Evolutionary conservation across 2,113 vertebrate genomes (phyloP), one percentile per base, ranked within the genome.

Genomic region (Heterotilapia buettikoferi): DNA sequence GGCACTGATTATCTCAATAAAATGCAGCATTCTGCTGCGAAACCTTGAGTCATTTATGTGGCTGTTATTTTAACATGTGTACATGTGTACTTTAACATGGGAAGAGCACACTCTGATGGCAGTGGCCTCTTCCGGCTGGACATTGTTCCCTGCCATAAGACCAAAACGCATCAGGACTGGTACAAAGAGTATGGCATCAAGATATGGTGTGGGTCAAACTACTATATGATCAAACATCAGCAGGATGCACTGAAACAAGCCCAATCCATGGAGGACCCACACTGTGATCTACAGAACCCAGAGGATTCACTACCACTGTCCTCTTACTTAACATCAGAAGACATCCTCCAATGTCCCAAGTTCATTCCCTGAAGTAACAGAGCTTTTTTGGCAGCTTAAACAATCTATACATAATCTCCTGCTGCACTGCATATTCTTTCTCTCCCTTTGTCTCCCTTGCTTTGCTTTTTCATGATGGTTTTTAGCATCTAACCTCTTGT

Each of bases 91-190:
- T 45, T 24, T 26, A 26, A 21, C 13, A 45, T 45, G 38, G 12
- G 8, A 71, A 71, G 0, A 16, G 12, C 36, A 71, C 66, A 0
- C n/a, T 0, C 0, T 45, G 38, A 45, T 3, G 21, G 5, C 0
- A 0, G 14, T 45, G 40, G 68, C 0, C 40, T 45, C 21, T 0
- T 45, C 2, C 5, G 1, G 1, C 2, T 0, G 40, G n/a, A 43
- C 66, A 71, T 71, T 71, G 7, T 26, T 45, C 0, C n/a, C n/a
- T 43, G 66, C 66, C n/a, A 71, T 24, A 43, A 14, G n/a, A 40
- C n/a, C 24, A 71, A 43, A 71, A 24, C 3, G 13, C 0, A 71
- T 73, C 68, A 73, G 21, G 68, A 26, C 21, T 26, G 38, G n/a
- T 38, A 68, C 33, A 68, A 40, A 40, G 38, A 40, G 38, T 43